Conservation (phyloP, 2,888 invertebrate genomes). For the Heteromurus nitidus region DNA sequence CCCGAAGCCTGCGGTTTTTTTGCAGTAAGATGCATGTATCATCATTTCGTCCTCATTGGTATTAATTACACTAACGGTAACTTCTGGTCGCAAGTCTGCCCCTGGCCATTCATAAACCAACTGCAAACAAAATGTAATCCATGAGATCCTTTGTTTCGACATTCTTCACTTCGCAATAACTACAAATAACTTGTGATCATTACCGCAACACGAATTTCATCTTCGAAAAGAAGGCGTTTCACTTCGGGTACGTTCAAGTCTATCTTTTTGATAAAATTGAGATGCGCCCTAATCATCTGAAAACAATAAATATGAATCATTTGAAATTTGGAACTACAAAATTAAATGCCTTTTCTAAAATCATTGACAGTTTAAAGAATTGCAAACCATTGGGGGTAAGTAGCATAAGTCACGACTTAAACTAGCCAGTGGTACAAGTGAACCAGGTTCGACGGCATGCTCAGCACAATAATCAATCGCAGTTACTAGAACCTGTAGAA, state of each 20-base stretch:
- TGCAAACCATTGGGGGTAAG: conserved; percentile 11
- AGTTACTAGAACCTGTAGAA: background rate
- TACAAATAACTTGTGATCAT: too few relatives aligned
- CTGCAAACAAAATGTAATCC: background rate
- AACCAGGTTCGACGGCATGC: background rate
- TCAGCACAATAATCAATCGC: conserved; percentile 11
- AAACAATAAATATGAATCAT: too few relatives aligned
- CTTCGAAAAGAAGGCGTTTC: too few relatives aligned
- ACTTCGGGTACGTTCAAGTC: too few relatives aligned
- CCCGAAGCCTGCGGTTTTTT: background rate
- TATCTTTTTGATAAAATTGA: too few relatives aligned
- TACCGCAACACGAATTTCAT: too few relatives aligned
- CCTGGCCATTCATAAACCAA: conserved; percentile 13
- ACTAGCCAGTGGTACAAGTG: conserved; percentile 10
- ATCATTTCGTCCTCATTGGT: background rate
- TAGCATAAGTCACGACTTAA: conserved; percentile 23
- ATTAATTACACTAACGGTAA: background rate
- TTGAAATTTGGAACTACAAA: too few relatives aligned
- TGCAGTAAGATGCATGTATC: background rate
- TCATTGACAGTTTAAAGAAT: background rate
- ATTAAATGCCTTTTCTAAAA: too few relatives aligned
- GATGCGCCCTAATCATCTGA: too few relatives aligned
- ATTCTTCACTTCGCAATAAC: too few relatives aligned
- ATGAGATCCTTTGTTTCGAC: too few relatives aligned
- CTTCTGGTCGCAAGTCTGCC: conserved; percentile 7